Evolutionary conservation across 2,113 vertebrate species (phyloP).

Genomic region (Syngnathus scovelli): DNA sequence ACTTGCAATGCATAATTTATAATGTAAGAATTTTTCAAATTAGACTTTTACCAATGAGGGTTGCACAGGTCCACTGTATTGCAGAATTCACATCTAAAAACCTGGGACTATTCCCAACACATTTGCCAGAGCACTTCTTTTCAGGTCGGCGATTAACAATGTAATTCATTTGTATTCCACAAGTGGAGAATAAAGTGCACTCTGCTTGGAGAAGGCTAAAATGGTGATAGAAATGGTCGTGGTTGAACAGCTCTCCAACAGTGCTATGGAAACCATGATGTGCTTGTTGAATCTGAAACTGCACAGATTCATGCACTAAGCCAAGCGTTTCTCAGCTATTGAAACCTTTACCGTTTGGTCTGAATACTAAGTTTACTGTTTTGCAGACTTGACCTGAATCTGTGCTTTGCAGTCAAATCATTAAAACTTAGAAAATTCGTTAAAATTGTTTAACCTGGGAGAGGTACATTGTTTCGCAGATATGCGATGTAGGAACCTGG

Average conservation of each 20-base stretch:
- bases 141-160: constrained; percentile 29
- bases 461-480: too few species aligned
- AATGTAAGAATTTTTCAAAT: not conserved
- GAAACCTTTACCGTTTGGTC: not conserved
- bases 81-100: constrained; percentile 15
- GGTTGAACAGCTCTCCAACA: constrained; percentile 41
- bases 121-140: constrained; percentile 23
- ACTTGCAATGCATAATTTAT: not conserved
- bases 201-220: constrained; percentile 14
- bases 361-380: not conserved
- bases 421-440: too few species aligned
- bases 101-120: not conserved
- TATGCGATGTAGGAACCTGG: not conserved
- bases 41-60: not conserved
- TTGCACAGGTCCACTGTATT: not conserved
- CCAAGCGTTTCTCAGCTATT: constrained; percentile 7
- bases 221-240: constrained; percentile 14
- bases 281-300: constrained; percentile 5
- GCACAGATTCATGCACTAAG: constrained; percentile 10
- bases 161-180: constrained; percentile 31
- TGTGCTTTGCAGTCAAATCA: not conserved
- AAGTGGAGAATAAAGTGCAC: constrained; percentile 36
- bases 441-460: too few species aligned
- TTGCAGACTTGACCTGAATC: not conserved
- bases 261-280: constrained; percentile 40